phyloP scores from a whole-genome alignment of 1,140 invertebrate species.

The Caenorhabditis latens region DNA sequence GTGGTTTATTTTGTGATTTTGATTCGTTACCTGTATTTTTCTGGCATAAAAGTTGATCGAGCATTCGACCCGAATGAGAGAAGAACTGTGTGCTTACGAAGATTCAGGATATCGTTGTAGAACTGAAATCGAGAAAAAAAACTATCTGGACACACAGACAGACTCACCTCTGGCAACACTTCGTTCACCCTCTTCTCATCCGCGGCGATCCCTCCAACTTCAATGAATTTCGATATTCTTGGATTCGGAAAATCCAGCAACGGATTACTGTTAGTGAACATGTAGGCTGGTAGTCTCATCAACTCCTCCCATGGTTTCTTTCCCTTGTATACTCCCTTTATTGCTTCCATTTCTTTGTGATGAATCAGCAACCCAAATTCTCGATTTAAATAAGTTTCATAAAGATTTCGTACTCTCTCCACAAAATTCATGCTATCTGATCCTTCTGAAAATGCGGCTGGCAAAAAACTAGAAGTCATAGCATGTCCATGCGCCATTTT shows the following conservation, averaged over 20 bases:
- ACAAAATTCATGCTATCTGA: background rate
- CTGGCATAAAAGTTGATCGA: background rate
- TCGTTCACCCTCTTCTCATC: constrained; percentile 10
- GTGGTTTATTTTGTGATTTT: background rate
- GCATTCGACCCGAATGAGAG: background rate
- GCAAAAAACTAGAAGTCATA: background rate
- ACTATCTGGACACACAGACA: background rate
- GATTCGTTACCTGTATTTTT: background rate
- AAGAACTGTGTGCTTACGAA: background rate
- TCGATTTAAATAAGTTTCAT: constrained; percentile 40
- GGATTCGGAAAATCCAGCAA: constrained; percentile 11
- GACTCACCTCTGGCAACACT: constrained; percentile 7
- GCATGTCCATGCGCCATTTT: constrained; percentile 2
- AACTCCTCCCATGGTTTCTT: background rate
- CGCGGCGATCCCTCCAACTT: constrained; percentile 6
- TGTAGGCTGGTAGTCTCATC: constrained; percentile 20
- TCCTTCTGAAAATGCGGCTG: constrained; percentile 6
- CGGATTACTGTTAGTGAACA: constrained; percentile 35
- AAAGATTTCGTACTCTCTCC: background rate
- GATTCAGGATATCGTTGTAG: constrained; percentile 1
- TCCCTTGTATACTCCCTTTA: constrained; percentile 7
- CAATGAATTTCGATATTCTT: constrained; percentile 20
- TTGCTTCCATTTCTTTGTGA: background rate
- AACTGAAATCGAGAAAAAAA: background rate
- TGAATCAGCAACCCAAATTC: background rate